A percentile compares a stretch with the other conserved stretches of the same genome.
Conservation (phyloP, 2,888 invertebrate species). For the Boloria selene region DNA sequence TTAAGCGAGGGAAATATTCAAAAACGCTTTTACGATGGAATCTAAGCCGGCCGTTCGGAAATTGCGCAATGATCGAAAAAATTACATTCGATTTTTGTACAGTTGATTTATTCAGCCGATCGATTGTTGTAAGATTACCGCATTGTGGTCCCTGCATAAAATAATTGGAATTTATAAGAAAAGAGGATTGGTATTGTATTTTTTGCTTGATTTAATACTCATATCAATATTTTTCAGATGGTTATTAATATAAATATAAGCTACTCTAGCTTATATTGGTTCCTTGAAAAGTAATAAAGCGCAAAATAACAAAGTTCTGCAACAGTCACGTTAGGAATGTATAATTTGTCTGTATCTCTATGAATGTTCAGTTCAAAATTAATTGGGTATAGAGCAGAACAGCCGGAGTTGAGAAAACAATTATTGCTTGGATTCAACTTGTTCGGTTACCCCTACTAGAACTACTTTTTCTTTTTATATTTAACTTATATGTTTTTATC, state of each 20-base stretch:
- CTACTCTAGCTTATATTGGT: neutral
- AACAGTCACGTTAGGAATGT: constrained; percentile 21
- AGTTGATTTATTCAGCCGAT: constrained; percentile 18
- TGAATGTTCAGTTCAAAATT: constrained; percentile 36
- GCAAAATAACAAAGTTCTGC: constrained; percentile 6
- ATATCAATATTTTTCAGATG: no score
- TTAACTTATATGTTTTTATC: neutral
- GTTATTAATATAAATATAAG: neutral
- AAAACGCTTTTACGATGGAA: constrained; percentile 47
- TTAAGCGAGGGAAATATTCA: constrained; percentile 43
- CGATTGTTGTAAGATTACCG: constrained; percentile 2
- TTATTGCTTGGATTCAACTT: constrained; percentile 35
- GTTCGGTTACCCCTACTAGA: constrained; percentile 26
- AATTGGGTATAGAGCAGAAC: constrained; percentile 43
- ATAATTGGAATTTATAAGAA: neutral
- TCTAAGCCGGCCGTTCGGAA: constrained; percentile 41
- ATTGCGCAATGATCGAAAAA: constrained; percentile 30
- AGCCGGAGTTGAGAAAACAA: constrained; percentile 36
- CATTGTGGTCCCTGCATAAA: neutral
- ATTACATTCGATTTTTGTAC: constrained; percentile 29
- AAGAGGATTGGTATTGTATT: no score
- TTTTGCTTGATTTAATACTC: no score
- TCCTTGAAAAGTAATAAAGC: neutral
- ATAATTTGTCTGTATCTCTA: constrained; percentile 23
- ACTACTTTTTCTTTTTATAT: neutral